Conservation (phyloP, 92 coral and sea anemone genomes). For the Siderastrea radians region DNA sequence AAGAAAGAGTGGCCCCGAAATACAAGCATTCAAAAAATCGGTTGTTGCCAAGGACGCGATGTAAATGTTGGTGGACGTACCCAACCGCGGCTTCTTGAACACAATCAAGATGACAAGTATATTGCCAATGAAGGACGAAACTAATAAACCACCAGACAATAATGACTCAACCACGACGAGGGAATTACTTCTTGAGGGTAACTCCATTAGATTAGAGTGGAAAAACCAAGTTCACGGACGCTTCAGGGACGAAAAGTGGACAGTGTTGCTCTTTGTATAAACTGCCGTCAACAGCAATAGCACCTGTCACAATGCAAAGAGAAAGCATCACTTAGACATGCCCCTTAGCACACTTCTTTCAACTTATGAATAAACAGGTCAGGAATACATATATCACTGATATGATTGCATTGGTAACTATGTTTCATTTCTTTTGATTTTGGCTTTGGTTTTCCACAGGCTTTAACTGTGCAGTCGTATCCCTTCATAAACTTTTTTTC, state of each 20-base stretch:
- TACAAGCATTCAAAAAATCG: slow-evolving; percentile 29
- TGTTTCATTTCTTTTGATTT: too few relatives aligned
- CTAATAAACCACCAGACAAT: not conserved
- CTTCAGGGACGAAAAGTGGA: not conserved
- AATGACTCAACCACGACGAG: slow-evolving; percentile 5
- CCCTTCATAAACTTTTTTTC: too few relatives aligned
- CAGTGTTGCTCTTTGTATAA: not conserved
- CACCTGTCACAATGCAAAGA: not conserved
- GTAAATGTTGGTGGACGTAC: slow-evolving; percentile 2
- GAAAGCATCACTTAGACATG: too few relatives aligned
- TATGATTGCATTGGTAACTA: too few relatives aligned
- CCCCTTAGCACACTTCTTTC: too few relatives aligned
- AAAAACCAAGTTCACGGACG: too few relatives aligned
- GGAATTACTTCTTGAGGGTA: not conserved
- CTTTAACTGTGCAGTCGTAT: too few relatives aligned
- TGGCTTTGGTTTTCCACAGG: too few relatives aligned
- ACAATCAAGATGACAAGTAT: not conserved
- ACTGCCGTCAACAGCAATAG: not conserved
- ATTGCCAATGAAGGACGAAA: slow-evolving; percentile 29
- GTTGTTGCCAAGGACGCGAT: slow-evolving; percentile 17
- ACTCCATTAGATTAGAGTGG: not conserved
- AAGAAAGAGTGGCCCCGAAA: slow-evolving; percentile 26
- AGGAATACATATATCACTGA: too few relatives aligned
- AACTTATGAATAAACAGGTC: too few relatives aligned
- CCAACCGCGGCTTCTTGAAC: slow-evolving; percentile 26